Percentiles rank a stretch among this genome's conserved stretches.
Evolutionary conservation across 2,888 invertebrate species (phyloP).

Genomic region (Tillus elongatus): DNA sequence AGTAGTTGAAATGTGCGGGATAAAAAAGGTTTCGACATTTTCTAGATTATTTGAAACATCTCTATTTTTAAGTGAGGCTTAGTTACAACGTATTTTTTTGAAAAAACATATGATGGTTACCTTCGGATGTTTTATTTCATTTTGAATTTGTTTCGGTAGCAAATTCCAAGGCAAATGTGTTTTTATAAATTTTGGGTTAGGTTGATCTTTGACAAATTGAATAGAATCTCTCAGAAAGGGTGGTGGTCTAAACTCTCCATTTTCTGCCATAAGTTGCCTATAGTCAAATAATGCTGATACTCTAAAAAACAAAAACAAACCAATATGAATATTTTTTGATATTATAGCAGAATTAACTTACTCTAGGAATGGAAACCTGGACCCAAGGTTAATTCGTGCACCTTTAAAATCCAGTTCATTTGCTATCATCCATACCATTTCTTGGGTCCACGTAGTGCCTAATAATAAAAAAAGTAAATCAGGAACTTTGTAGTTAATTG

Average conservation of each 20-base stretch:
- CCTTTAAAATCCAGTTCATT: slow-evolving; percentile 49
- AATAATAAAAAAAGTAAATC: too few relatives aligned
- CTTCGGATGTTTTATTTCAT: slow-evolving; percentile 37
- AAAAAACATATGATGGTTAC: slow-evolving; percentile 19
- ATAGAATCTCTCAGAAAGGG: slow-evolving; percentile 27
- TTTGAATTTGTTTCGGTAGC: slow-evolving; percentile 45
- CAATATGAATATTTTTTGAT: slow-evolving; percentile 10
- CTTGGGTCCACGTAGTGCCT: slow-evolving; percentile 67
- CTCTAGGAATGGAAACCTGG: slow-evolving; percentile 65
- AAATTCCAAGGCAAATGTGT: slow-evolving; percentile 54
- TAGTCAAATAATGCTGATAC: slow-evolving; percentile 40
- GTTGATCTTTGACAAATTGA: slow-evolving; percentile 23
- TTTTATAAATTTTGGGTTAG: slow-evolving; percentile 49
- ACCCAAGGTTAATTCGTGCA: slow-evolving; percentile 44
- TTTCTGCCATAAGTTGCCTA: slow-evolving; percentile 30
- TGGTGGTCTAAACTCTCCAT: slow-evolving; percentile 29
- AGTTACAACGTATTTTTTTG: too few relatives aligned
- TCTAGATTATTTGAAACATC: too few relatives aligned
- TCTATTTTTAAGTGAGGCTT: too few relatives aligned
- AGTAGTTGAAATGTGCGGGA: too few relatives aligned
- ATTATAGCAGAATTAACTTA: slow-evolving; percentile 37
- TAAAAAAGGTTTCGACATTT: too few relatives aligned
- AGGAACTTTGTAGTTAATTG: too few relatives aligned
- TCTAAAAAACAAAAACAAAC: slow-evolving; percentile 25
- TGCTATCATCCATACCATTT: slow-evolving; percentile 57